Base-by-base conservation (phyloP, 2,797 vertebrate species). In the Orientallactaga sibirica region DNA sequence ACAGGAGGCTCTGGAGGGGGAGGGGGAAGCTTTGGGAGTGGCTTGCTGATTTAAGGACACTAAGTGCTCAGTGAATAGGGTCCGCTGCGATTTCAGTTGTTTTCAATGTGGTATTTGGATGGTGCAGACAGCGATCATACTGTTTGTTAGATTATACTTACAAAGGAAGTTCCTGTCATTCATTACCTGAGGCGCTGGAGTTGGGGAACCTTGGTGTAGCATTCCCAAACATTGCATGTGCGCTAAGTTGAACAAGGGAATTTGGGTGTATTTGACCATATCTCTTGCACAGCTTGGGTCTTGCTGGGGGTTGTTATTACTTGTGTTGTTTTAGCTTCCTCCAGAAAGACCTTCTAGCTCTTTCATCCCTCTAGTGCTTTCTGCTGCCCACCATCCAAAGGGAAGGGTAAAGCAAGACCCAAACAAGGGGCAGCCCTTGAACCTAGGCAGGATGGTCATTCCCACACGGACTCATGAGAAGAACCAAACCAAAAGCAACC, bases 201-300 rank as follows among this genome's bases (percentile, higher is more conserved):
- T 29, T 24, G 52, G 16, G 48, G 43, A 12, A 16, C 18, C 0
- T 11, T 2, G 2, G 0, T 25, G 0, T 6, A 12, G 7, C 14
- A 7, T 14, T 58, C 25, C 64, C 64, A 12, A 3, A 64, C 22
- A 20, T n/a, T 16, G 1, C n/a, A 2, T 0, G 8, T 4, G 18
- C 2, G 11, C 20, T 41, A n/a, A 41, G 24, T 33, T n/a, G 22
- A 66, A n/a, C 14, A 37, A 70, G 14, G 24, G 62, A 22, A 62
- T 48, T 48, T 48, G 48, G 48, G 48, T 48, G 48, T 48, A 10
- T 48, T 48, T 48, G 48, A 10, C 48, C 48, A 48, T 48, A 48
- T 48, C 5, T 48, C 48, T 48, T 48, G 7, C 48, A 48, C 48
- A 48, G 70, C 41, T 58, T 33, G 9, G 11, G 55, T 52, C 64